Evolutionary conservation across 2,888 invertebrate species (phyloP), one percentile per base, ranked within the genome.

Genomic region (Cantharis nigra): DNA sequence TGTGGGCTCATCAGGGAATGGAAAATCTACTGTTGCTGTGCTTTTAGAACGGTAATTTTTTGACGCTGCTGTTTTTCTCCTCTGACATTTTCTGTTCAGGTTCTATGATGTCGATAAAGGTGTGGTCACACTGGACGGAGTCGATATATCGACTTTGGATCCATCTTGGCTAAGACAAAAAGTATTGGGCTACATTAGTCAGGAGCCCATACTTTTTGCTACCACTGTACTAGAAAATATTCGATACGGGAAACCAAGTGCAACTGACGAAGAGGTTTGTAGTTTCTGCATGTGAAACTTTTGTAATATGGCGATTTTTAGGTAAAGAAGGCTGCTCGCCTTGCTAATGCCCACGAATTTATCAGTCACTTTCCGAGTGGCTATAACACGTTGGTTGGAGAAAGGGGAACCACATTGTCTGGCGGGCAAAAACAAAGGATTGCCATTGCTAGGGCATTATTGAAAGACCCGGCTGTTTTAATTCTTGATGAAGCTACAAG

Each of bases 401-500:
- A 98, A 89, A 90, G 98, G 75, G 98, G 98, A 0, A 92, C 94
- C 72, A 94, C 97, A n/a, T 91, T 98, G 62, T 97, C 97, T 69
- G 98, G 98, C 0, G 98, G 98, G 0, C 98, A 98, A 88, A 96
- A 97, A 82, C 98, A 98, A 87, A 90, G 98, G 81, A 95, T 98
- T 79, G 98, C 98, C 0, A 98, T 99, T 79, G 98, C 98, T 0
- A 89, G 98, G 75, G 98, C 98, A 0, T 91, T 98, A 64, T 89
- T 99, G 0, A 98, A 98, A 88, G 93, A 97, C 86, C 98, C 98
- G 0, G 92, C 94, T 2, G 91, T 97, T 75, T 90, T 98, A 70
- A 94, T 97, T 85, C 88, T 98, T 76, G 98, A 98, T 87, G 98
- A 98, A 89, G 98, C 98, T 13, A 98, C 98, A 1, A 96, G 96